Percentiles rank a stretch among this genome's conserved stretches.
Evolutionary conservation across 2,888 invertebrate genomes (phyloP).

Genomic region (Metellina segmentata): DNA sequence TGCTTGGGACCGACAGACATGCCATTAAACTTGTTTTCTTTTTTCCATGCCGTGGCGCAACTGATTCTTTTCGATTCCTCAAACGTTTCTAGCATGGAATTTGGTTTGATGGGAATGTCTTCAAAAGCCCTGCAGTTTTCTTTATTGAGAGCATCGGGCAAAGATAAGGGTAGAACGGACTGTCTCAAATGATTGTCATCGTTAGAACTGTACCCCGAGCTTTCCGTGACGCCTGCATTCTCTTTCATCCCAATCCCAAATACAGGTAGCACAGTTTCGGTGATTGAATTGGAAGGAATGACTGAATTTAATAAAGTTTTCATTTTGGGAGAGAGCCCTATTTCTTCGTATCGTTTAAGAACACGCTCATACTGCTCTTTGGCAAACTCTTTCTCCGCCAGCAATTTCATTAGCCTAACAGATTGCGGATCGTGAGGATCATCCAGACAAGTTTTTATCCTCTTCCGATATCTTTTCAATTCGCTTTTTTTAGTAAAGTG

Average conservation of each 20-base stretch:
- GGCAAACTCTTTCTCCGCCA: slow-evolving; percentile 31
- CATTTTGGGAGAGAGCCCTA: slow-evolving; percentile 37
- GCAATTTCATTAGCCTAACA: slow-evolving; percentile 33
- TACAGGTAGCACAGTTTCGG: slow-evolving; percentile 71
- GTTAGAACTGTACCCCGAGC: slow-evolving; percentile 71
- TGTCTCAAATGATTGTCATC: slow-evolving; percentile 61
- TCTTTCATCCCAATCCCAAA: slow-evolving; percentile 53
- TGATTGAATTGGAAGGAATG: slow-evolving; percentile 46
- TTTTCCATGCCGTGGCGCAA: not conserved
- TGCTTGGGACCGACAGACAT: not conserved
- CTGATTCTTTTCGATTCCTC: slow-evolving; percentile 27
- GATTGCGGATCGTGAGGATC: slow-evolving; percentile 58
- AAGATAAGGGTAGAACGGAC: not conserved
- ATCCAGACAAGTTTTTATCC: slow-evolving; percentile 54
- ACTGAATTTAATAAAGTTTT: slow-evolving; percentile 49
- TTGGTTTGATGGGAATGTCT: slow-evolving; percentile 2
- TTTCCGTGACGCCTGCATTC: slow-evolving; percentile 48
- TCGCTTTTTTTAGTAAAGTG: slow-evolving; percentile 32
- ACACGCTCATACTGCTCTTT: slow-evolving; percentile 48
- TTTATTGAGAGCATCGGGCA: slow-evolving; percentile 7
- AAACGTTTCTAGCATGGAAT: not conserved
- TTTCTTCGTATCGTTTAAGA: slow-evolving; percentile 8
- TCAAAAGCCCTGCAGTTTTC: not conserved
- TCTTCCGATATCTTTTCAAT: slow-evolving; percentile 39
- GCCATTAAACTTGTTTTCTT: slow-evolving; percentile 47